Evolutionary conservation across 2,113 vertebrate genomes (phyloP).

Genomic region (Sminthopsis crassicaudata): DNA sequence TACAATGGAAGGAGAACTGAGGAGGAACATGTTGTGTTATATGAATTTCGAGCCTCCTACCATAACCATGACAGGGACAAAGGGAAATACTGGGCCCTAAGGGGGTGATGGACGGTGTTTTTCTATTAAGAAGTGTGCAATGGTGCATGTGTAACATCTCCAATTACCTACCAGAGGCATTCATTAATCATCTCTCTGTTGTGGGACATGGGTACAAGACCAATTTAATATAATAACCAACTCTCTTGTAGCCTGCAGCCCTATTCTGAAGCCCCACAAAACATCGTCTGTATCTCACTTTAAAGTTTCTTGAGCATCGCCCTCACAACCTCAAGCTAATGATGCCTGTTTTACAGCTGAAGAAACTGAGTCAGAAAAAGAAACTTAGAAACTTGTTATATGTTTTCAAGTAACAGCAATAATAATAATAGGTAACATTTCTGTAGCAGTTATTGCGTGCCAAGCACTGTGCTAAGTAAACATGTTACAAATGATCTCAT

Average conservation of each 20-base stretch:
- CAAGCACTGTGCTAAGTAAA: not conserved
- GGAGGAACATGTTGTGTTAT: not conserved
- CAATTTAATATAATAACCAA: constrained; percentile 49
- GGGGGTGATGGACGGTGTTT: constrained; percentile 17
- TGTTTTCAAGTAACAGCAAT: constrained; percentile 10
- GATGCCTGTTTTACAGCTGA: not conserved
- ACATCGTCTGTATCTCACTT: not conserved
- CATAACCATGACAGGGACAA: constrained; percentile 17
- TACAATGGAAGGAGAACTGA: constrained; percentile 38
- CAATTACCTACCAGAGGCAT: constrained; percentile 26
- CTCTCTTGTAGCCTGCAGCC: constrained; percentile 32
- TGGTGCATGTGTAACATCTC: constrained; percentile 39
- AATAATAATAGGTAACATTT: not conserved
- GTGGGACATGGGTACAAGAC: constrained; percentile 33
- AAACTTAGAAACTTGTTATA: not conserved
- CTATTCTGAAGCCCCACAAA: not conserved
- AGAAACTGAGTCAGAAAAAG: constrained; percentile 19
- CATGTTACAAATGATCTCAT: constrained; percentile 11
- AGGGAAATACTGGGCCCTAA: constrained; percentile 25
- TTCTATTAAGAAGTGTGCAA: constrained; percentile 35
- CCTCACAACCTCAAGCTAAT: not conserved
- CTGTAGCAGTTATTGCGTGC: not conserved
- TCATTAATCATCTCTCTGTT: constrained; percentile 26
- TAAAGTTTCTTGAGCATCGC: not conserved
- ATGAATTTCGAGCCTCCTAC: constrained; percentile 14